These are phyloP conservation scores for Heliconius ethilla DNA, from an alignment of 2,888 invertebrate genomes.

Conservation along the genomic window DNA sequence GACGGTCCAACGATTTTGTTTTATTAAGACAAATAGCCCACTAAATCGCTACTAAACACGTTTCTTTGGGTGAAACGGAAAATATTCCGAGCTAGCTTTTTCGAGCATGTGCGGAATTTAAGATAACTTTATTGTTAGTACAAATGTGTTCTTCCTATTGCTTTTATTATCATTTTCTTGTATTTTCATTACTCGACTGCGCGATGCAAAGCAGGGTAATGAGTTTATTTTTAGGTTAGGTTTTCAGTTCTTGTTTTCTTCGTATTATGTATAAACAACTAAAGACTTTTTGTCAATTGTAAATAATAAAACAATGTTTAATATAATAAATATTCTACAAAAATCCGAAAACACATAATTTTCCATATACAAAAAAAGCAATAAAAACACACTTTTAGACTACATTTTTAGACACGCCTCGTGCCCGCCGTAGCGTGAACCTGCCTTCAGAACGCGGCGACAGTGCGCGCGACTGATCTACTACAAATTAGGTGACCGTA, in stretches of 20 bases:
- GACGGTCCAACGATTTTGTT: slow-evolving; percentile 35
- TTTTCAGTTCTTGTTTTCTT: too few species aligned
- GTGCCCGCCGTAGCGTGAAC: slow-evolving; percentile 38
- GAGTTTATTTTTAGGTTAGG: too few species aligned
- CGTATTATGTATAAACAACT: too few species aligned
- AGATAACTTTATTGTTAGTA: slow-evolving; percentile 4
- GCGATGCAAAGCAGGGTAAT: too few species aligned
- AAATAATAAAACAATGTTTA: too few species aligned
- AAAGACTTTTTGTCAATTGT: too few species aligned
- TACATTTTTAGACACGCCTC: slow-evolving; percentile 26
- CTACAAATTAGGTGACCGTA: slow-evolving; percentile 54
- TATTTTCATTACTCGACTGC: not conserved
- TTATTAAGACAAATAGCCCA: slow-evolving; percentile 37
- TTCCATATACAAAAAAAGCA: not conserved
- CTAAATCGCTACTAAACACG: slow-evolving; percentile 24
- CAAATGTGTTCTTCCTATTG: slow-evolving; percentile 9
- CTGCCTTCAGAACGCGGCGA: slow-evolving; percentile 33
- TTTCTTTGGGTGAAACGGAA: slow-evolving; percentile 17
- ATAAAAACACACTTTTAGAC: not conserved
- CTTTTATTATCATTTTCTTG: not conserved
- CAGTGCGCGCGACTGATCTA: slow-evolving; percentile 41
- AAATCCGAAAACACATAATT: accelerated
- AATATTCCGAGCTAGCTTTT: slow-evolving; percentile 13
- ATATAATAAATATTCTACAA: not conserved
- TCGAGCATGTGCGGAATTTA: slow-evolving; percentile 8